Percentiles rank a stretch among this genome's conserved stretches.
phyloP scores from a whole-genome alignment of 2,888 invertebrate species.

The Caenorhabditis drosophilae region DNA sequence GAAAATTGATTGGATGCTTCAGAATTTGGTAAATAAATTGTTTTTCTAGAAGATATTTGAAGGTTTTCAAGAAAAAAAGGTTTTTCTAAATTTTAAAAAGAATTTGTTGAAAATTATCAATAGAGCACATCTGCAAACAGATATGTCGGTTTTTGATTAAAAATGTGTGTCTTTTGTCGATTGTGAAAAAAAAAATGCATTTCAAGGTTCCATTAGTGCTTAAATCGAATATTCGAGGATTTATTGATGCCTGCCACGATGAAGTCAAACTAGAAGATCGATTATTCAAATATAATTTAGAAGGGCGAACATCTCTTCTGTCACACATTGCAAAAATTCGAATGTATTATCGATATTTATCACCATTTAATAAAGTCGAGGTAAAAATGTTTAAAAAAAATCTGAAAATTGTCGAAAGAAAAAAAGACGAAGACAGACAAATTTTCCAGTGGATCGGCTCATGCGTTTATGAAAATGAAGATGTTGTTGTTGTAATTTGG shows the following conservation, averaged over 20 bases:
- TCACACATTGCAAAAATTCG: conserved; percentile 59
- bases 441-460: conserved; percentile 59
- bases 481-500: conserved; percentile 61
- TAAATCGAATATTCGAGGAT: conserved; percentile 47
- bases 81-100: too few species aligned
- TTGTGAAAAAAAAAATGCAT: neutral
- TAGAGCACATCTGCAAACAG: too few species aligned
- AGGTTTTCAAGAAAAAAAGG: too few species aligned
- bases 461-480: conserved; percentile 60
- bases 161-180: conserved; percentile 13
- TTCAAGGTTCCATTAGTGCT: conserved; percentile 51
- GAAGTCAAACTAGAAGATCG: conserved; percentile 55
- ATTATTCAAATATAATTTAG: conserved; percentile 55
- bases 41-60: too few species aligned
- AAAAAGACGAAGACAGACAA: neutral
- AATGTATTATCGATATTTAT: conserved; percentile 60
- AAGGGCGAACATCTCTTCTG: conserved; percentile 27
- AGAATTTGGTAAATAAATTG: too few species aligned
- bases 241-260: conserved; percentile 46
- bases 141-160: too few species aligned
- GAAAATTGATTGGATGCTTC: conserved; percentile 55
- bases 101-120: too few species aligned
- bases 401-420: neutral
- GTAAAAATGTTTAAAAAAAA: conserved; percentile 23
- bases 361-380: conserved; percentile 62